These are phyloP conservation scores for Ictidomys tridecemlineatus DNA, from an alignment of 2,113 vertebrate species.

Conservation along the genomic window DNA sequence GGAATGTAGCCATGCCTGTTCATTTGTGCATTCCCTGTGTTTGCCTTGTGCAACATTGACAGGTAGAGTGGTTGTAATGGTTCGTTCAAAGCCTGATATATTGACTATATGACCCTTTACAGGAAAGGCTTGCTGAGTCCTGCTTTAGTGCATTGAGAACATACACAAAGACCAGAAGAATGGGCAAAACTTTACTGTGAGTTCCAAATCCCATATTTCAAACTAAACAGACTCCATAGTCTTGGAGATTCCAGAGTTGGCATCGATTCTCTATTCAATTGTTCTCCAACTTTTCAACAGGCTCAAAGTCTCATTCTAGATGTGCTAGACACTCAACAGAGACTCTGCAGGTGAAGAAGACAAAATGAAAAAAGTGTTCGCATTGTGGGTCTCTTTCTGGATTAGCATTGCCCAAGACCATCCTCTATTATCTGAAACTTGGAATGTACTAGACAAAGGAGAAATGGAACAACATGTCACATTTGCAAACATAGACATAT, in stretches of 20 bases:
- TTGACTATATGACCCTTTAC: neutral
- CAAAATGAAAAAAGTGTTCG: neutral
- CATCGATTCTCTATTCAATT: neutral
- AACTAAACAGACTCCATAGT: neutral
- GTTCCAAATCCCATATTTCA: constrained; percentile 22
- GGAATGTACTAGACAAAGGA: neutral
- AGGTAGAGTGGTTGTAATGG: neutral
- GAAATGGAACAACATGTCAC: neutral
- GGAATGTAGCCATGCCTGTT: neutral
- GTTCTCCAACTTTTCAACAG: constrained; percentile 7
- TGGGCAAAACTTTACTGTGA: neutral
- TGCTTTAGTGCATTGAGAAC: neutral
- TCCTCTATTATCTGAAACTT: neutral
- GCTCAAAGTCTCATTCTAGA: neutral
- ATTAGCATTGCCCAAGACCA: neutral
- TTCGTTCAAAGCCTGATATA: neutral
- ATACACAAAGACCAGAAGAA: neutral
- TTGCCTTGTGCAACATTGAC: neutral
- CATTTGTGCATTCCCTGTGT: neutral
- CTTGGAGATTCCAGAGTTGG: neutral
- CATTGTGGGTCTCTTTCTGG: neutral
- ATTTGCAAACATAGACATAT: neutral
- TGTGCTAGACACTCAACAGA: neutral
- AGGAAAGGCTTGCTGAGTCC: neutral
- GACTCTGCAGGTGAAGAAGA: neutral